phyloP scores from a whole-genome alignment of 2,113 vertebrate species.

The Rafetus swinhoei region DNA sequence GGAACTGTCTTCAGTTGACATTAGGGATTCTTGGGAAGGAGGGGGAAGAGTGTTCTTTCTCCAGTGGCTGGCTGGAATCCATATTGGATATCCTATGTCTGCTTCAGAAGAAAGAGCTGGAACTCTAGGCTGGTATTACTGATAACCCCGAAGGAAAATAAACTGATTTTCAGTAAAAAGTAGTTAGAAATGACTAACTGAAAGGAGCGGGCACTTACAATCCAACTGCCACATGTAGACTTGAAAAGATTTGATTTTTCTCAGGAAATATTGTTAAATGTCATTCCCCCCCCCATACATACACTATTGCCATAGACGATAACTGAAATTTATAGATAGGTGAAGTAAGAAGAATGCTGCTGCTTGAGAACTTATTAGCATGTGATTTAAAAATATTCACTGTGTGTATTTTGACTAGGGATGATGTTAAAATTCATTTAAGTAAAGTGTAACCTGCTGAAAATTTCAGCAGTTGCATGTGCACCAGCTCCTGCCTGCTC shows the following conservation, averaged over 20 bases:
- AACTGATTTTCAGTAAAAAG: too few relatives aligned
- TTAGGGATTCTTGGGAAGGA: not conserved
- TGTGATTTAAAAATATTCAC: not conserved
- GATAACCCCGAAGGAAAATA: not conserved
- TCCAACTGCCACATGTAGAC: not conserved
- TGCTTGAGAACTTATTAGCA: not conserved
- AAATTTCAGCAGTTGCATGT: too few relatives aligned
- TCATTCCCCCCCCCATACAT: not conserved
- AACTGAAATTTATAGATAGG: not conserved
- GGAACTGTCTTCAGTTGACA: not conserved
- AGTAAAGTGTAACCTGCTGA: too few relatives aligned
- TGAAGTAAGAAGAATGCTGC: not conserved
- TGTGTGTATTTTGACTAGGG: not conserved
- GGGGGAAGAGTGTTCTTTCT: not conserved
- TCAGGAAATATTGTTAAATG: not conserved
- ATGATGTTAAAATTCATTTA: too few relatives aligned
- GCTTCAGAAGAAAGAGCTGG: not conserved
- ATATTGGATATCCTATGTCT: not conserved
- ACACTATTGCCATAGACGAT: not conserved
- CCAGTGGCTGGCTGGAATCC: not conserved
- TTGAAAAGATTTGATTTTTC: not conserved
- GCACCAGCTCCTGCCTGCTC: too few relatives aligned
- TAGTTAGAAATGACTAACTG: not conserved
- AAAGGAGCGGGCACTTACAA: not conserved
- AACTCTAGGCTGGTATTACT: not conserved